Evolutionary conservation across 2,888 invertebrate species (phyloP), one percentile per base, ranked within the genome.

Genomic region (Calliopum simillimum): DNA sequence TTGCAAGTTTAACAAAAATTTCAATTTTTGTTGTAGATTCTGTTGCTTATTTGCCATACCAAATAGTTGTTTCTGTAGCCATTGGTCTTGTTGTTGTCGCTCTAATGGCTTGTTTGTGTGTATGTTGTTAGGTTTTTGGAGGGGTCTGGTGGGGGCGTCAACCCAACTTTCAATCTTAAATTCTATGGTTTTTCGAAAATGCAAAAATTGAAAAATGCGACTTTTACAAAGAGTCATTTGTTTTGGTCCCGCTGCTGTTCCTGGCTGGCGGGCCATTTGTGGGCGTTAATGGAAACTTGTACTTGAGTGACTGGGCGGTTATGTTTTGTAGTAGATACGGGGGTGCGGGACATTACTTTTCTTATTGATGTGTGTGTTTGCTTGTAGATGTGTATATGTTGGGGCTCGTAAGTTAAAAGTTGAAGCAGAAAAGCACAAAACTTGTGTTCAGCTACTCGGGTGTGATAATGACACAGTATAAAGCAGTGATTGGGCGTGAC

Each of bases 401-500:
- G n/a, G n/a, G n/a, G n/a, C n/a, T n/a, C n/a, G n/a, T 33, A 33
- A 33, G 33, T 33, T 33, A 33, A 33, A 33, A 33, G 33, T 33
- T 33, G 8, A 33, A 33, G 33, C 8, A 33, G 1, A 33, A 33
- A n/a, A n/a, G n/a, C n/a, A 4, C 33, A 33, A 46, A 61, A 66
- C 25, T 66, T 23, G 65, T 59, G 58, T 58, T 67, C 49, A 11
- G 33, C 33, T 33, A 49, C 58, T 19, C 33, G 58, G 67, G 33
- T 47, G 49, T 41, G 23, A 59, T 59, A 59, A 59, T 49, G 59
- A 58, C 13, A 33, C 59, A 4, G 47, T 47, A 59, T 67, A 59
- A 67, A 59, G 58, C 67, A 58, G 46, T 25, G 66, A 49, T 47
- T 67, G 67, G 67, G 47, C 67, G 67, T 67, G 19, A 67, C 33